Conservation (phyloP, 2,888 invertebrate species). For the Machimus atricapillus region DNA sequence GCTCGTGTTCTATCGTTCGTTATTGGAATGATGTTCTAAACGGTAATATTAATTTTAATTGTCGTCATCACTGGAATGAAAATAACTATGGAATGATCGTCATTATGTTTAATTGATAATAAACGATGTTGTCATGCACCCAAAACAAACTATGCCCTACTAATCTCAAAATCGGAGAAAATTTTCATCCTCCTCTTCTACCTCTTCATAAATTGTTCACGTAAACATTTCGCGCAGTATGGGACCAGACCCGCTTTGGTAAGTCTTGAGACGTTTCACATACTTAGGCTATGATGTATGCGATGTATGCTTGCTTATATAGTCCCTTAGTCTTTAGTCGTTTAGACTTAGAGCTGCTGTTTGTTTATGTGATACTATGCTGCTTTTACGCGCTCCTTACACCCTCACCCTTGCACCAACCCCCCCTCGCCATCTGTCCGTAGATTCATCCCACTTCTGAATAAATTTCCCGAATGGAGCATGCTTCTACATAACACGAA, state of each 20-base stretch:
- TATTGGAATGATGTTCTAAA: conserved; percentile 27
- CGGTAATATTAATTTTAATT: conserved; percentile 37
- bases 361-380: not conserved
- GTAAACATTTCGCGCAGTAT: conserved; percentile 44
- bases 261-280: conserved; percentile 44
- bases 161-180: not conserved
- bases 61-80: conserved; percentile 31
- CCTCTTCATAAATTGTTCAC: not conserved
- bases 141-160: not conserved
- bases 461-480: not conserved
- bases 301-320: conserved; percentile 1
- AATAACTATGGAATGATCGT: conserved; percentile 29
- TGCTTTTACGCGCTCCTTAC: not conserved
- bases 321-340: not conserved
- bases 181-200: not conserved
- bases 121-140: conserved; percentile 34
- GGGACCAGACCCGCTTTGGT: conserved; percentile 50
- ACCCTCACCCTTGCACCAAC: not conserved
- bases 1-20: conserved; percentile 20
- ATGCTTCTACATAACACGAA: not conserved
- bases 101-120: not conserved
- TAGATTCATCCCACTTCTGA: not conserved
- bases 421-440: not conserved
- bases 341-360: not conserved
- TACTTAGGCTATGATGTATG: conserved; percentile 10